phyloP scores from a whole-genome alignment of 2,113 vertebrate species.

The Syrmaticus mikado region DNA sequence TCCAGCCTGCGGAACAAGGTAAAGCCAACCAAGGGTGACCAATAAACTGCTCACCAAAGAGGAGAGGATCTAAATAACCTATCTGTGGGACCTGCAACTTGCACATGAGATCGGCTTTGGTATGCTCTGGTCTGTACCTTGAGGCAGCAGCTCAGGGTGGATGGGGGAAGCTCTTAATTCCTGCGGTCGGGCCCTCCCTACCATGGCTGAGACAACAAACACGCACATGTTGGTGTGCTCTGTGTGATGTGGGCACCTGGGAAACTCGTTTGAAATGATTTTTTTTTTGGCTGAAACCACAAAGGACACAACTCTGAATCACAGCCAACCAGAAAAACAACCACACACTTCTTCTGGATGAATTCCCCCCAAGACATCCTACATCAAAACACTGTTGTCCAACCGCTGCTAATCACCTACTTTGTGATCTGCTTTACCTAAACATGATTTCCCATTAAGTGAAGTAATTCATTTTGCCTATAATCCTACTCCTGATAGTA shows the following conservation, averaged over 20 bases:
- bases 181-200: not conserved
- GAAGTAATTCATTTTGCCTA: slow-evolving; percentile 57
- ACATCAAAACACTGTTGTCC: slow-evolving; percentile 52
- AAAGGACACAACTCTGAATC: slow-evolving; percentile 29
- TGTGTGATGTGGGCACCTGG: slow-evolving; percentile 20
- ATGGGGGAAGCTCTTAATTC: not conserved
- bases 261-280: not conserved
- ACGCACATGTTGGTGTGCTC: not conserved
- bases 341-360: slow-evolving; percentile 5
- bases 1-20: not conserved
- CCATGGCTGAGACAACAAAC: not conserved
- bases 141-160: not conserved
- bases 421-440: slow-evolving; percentile 64
- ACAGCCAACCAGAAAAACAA: slow-evolving; percentile 43
- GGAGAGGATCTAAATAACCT: not conserved
- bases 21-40: not conserved
- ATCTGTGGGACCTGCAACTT: not conserved
- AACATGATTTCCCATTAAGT: slow-evolving; percentile 60
- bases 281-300: not conserved
- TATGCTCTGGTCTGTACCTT: not conserved
- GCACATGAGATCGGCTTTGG: not conserved
- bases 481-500: slow-evolving; percentile 18
- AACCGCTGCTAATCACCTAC: slow-evolving; percentile 59
- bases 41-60: not conserved
- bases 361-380: not conserved